Conservation (phyloP, 2,797 vertebrate genomes). For the Natrix natrix region DNA sequence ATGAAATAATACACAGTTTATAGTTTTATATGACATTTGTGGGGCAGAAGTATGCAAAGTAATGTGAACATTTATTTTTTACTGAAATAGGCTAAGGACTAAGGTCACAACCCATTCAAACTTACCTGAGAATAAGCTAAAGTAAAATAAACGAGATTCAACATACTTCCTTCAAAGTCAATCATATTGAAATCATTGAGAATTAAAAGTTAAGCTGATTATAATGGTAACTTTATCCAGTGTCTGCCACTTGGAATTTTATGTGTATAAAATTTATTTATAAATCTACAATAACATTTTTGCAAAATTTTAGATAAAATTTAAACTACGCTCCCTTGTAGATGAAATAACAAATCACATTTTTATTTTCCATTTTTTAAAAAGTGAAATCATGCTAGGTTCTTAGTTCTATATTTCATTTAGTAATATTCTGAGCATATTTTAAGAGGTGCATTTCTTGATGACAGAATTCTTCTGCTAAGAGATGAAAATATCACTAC, state of each 20-base stretch:
- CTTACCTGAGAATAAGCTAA: background rate
- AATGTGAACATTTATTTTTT: background rate
- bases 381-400: background rate
- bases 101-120: background rate
- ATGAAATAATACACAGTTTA: slow-evolving; percentile 44
- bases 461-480: slow-evolving; percentile 30
- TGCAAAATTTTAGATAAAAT: background rate
- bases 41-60: background rate
- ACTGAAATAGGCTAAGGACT: background rate
- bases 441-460: background rate
- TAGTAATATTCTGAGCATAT: background rate
- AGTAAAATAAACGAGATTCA: background rate
- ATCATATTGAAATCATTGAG: background rate
- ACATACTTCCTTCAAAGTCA: background rate
- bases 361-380: background rate
- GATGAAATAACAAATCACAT: background rate
- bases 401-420: background rate
- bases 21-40: slow-evolving; percentile 1
- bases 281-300: background rate
- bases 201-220: background rate
- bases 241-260: background rate
- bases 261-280: slow-evolving; percentile 40
- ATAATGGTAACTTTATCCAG: slow-evolving; percentile 14
- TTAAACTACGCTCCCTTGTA: background rate
- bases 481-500: slow-evolving; percentile 27